A percentile compares a stretch with the other conserved stretches of the same genome.
phyloP scores from a whole-genome alignment of 2,113 vertebrate species.

The Sarotherodon lohbergeri region DNA sequence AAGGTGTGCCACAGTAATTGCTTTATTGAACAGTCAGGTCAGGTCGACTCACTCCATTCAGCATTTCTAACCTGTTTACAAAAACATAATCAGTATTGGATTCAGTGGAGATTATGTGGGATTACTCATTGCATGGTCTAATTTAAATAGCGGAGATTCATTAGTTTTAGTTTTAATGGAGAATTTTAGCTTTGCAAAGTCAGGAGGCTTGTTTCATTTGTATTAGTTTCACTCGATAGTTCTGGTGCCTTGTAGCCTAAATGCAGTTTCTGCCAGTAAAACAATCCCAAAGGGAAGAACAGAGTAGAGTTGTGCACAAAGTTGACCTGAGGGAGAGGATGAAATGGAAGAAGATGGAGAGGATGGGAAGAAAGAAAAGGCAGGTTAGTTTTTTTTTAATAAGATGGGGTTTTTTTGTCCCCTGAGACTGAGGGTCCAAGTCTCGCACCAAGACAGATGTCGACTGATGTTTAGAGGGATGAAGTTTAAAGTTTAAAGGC shows the following conservation, averaged over 20 bases:
- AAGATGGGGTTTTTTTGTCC: neutral
- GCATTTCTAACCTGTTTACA: neutral
- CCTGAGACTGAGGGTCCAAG: neutral
- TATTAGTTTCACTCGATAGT: neutral
- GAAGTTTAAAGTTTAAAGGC: neutral
- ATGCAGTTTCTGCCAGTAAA: neutral
- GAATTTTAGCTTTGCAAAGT: neutral
- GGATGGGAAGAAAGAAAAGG: neutral
- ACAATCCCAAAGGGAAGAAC: neutral
- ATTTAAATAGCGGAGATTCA: neutral
- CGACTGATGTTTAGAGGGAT: conserved; percentile 1
- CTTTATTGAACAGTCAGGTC: neutral
- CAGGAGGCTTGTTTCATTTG: neutral
- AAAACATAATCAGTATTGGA: neutral
- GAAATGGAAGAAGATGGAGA: neutral
- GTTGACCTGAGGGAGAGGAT: neutral
- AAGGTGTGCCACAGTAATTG: neutral
- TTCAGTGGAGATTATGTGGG: neutral
- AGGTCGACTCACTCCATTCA: neutral
- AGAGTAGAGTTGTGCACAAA: neutral
- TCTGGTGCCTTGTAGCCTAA: neutral
- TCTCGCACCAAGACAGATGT: neutral
- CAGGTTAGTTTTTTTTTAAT: neutral
- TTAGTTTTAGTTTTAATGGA: neutral
- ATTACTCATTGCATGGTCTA: neutral